Evolutionary conservation across 2,797 vertebrate species (phyloP).

Genomic region (Sarcophilus harrisii): DNA sequence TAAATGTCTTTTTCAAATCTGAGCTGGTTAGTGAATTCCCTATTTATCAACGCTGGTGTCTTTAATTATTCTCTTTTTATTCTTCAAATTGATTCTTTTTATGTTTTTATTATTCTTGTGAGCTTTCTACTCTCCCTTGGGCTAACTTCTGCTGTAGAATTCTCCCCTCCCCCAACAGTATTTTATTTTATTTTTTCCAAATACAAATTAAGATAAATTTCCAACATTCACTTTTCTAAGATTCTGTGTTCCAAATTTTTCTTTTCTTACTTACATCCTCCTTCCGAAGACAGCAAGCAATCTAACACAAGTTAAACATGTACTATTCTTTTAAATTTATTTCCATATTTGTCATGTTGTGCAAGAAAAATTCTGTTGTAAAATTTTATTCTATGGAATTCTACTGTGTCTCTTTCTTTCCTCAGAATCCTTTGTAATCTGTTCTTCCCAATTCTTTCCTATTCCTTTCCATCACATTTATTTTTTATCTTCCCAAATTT

Average conservation of each 20-base stretch:
- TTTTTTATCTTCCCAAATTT: neutral
- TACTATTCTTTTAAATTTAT: no score
- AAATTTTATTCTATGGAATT: neutral
- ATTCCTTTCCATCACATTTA: neutral
- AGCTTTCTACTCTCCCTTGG: neutral
- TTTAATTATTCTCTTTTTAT: neutral
- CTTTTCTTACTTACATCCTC: no score
- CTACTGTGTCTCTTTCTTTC: neutral
- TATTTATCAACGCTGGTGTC: neutral
- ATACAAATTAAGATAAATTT: no score
- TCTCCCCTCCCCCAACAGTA: neutral
- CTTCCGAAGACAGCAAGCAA: no score
- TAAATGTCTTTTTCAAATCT: neutral
- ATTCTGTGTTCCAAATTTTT: no score
- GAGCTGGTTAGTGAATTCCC: neutral
- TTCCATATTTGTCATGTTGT: no score
- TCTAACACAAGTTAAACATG: no score
- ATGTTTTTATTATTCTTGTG: neutral
- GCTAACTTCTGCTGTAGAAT: neutral
- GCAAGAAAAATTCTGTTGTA: neutral
- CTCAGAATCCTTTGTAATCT: neutral
- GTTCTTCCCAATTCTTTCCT: neutral
- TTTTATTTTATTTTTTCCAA: no score
- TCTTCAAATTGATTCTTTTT: neutral
- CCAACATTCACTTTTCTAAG: no score